phyloP scores from a whole-genome alignment of 2,888 invertebrate species.

The Odontocerum albicorne region DNA sequence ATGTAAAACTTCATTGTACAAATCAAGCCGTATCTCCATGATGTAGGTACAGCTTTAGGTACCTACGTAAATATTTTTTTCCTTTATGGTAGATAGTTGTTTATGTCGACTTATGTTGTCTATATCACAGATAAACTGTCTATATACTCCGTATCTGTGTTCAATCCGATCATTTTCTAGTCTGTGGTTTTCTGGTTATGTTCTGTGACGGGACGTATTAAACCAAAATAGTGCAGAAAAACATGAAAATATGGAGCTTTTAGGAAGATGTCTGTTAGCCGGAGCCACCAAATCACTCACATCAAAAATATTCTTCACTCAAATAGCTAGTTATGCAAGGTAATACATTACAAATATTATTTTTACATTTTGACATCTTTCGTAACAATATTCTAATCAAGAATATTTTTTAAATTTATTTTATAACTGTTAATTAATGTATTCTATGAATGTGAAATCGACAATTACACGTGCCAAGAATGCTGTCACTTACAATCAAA shows the following conservation, averaged over 20 bases:
- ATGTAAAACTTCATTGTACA: neutral
- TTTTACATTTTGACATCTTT: conserved; percentile 3
- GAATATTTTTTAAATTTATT: neutral
- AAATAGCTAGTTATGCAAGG: conserved; percentile 55
- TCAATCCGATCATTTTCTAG: too few species aligned
- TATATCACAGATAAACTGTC: too few species aligned
- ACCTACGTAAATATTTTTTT: too few species aligned
- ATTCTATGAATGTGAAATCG: neutral
- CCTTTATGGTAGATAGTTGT: too few species aligned
- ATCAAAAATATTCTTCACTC: conserved; percentile 49
- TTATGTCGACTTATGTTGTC: too few species aligned
- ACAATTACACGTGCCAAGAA: too few species aligned
- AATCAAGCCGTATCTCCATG: neutral
- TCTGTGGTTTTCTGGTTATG: too few species aligned
- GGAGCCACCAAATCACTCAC: conserved; percentile 48
- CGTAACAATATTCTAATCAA: conserved; percentile 1
- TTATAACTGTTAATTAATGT: neutral
- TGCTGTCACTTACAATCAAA: too few species aligned
- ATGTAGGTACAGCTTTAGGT: neutral
- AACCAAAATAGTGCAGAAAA: too few species aligned
- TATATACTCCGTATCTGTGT: too few species aligned
- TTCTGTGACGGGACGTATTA: too few species aligned
- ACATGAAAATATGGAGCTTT: conserved; percentile 59
- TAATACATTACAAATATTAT: conserved; percentile 37
- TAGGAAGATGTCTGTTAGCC: conserved; percentile 51